Evolutionary conservation across 2,113 vertebrate genomes (phyloP).

Genomic region (Amphilophus citrinellus): DNA sequence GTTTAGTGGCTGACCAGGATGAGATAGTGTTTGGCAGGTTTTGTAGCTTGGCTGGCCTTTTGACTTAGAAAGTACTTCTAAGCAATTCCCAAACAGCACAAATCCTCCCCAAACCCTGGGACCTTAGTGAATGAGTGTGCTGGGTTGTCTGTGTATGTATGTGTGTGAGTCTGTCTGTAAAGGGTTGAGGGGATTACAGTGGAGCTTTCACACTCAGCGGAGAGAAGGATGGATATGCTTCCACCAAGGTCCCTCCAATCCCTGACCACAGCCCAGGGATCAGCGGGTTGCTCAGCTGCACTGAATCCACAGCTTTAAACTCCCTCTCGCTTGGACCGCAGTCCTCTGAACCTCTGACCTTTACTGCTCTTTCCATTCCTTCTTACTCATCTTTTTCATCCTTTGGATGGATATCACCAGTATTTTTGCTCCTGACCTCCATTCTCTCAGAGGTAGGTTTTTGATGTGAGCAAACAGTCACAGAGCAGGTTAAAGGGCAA

Average conservation of each 20-base stretch:
- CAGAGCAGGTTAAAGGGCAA: conserved; percentile 37
- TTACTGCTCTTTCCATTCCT: conserved; percentile 48
- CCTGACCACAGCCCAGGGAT: conserved; percentile 67
- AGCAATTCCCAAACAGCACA: conserved; percentile 77
- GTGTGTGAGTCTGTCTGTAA: conserved; percentile 47
- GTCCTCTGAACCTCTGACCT: conserved; percentile 66
- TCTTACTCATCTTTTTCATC: conserved; percentile 48
- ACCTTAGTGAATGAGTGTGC: conserved; percentile 41
- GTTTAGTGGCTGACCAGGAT: conserved; percentile 51
- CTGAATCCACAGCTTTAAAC: conserved; percentile 70
- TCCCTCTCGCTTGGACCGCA: conserved; percentile 45
- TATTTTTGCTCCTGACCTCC: conserved; percentile 40
- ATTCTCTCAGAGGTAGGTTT: conserved; percentile 29
- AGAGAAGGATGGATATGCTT: conserved; percentile 71
- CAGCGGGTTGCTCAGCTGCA: conserved; percentile 66
- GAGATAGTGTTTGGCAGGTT: conserved; percentile 47
- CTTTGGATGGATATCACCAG: conserved; percentile 38
- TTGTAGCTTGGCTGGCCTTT: conserved; percentile 59
- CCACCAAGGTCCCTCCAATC: conserved; percentile 61
- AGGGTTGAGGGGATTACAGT: conserved; percentile 71
- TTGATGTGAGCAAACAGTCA: conserved; percentile 49
- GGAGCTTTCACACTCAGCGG: conserved; percentile 73
- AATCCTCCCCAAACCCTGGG: conserved; percentile 72
- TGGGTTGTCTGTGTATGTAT: conserved; percentile 14
- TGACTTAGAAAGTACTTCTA: conserved; percentile 75